phyloP scores from a whole-genome alignment of 2,797 vertebrate species.

The Thamnophis elegans region DNA sequence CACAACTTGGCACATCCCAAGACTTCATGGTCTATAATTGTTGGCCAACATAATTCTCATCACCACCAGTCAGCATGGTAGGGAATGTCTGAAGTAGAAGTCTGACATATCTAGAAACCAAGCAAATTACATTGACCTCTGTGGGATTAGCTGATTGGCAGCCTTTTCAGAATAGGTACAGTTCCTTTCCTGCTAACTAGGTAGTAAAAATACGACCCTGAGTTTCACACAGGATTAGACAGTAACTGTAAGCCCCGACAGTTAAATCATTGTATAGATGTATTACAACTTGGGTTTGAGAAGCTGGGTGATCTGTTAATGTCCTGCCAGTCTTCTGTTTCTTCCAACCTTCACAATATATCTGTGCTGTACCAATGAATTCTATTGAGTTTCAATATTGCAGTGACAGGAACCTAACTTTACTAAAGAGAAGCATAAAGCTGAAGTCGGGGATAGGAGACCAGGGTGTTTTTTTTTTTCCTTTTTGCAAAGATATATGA shows the following conservation, averaged over 20 bases:
- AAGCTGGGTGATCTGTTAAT: not conserved
- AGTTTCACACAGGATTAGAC: not conserved
- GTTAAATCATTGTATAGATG: not conserved
- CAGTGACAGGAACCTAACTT: not conserved
- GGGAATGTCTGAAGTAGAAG: not conserved
- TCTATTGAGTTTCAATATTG: not conserved
- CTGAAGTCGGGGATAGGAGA: not conserved
- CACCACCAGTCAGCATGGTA: not conserved
- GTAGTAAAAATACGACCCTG: not conserved
- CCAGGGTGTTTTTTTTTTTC: not conserved
- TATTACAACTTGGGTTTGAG: not conserved
- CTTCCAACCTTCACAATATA: not conserved
- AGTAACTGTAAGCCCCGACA: not conserved
- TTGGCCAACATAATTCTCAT: not conserved
- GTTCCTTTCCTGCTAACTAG: not conserved
- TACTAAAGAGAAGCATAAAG: not conserved
- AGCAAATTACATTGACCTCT: not conserved
- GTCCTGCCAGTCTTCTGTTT: not conserved
- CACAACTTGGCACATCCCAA: not conserved
- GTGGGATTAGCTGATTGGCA: not conserved
- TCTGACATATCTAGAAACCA: not conserved
- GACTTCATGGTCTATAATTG: not conserved
- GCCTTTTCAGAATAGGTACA: not conserved
- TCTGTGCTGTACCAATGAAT: not conserved
- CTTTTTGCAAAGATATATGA: not conserved